Conservation (phyloP, 2,113 vertebrate species). For the Eurystomus gularis region DNA sequence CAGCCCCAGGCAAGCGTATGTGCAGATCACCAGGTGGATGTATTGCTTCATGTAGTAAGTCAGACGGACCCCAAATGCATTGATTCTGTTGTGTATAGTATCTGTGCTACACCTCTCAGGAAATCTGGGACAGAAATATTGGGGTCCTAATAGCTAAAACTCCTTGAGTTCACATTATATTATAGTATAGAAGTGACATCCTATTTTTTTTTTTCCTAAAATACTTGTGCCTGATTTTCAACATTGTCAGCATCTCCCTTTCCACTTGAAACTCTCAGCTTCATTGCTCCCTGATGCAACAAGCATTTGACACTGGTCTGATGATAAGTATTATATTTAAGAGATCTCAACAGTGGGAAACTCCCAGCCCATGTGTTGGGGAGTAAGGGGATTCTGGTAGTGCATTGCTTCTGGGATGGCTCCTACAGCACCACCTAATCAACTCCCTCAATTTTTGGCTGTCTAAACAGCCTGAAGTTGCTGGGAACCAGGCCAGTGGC, state of each 20-base stretch:
- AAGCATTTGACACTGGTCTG: background rate
- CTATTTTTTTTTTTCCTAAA: background rate
- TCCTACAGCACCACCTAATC: background rate
- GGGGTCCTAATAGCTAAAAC: background rate
- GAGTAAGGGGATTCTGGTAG: background rate
- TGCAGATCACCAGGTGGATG: slow-evolving; percentile 16
- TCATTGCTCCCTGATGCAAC: background rate
- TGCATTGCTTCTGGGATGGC: background rate
- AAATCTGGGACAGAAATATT: background rate
- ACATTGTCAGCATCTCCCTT: background rate
- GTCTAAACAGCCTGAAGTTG: background rate
- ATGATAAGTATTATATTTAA: background rate
- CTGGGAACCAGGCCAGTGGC: background rate
- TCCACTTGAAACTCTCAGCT: background rate
- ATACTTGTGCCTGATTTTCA: background rate
- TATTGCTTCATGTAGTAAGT: background rate
- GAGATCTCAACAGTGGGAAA: background rate
- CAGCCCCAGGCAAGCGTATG: background rate
- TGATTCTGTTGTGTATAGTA: fast-evolving
- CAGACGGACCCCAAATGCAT: background rate
- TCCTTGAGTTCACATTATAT: background rate
- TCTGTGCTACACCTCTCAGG: background rate
- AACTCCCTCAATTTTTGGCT: background rate
- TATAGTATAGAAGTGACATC: background rate
- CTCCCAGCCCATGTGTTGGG: background rate